Conservation (phyloP, 2,113 vertebrate species). For the Callocephalon fimbriatum region DNA sequence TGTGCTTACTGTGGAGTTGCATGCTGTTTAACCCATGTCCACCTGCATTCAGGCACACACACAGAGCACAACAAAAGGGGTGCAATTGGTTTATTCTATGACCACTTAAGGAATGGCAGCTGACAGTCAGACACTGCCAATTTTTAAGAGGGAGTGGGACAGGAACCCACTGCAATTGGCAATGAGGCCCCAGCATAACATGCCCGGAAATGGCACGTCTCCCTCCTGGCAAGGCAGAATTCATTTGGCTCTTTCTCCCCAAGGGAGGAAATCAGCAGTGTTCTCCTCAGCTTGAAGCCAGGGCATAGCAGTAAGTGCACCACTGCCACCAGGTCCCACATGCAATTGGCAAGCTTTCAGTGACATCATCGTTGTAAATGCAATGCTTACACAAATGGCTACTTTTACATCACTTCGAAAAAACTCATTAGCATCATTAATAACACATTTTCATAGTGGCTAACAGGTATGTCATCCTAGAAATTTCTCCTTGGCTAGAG, state of each 20-base stretch:
- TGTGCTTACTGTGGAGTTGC: background rate
- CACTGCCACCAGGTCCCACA: background rate
- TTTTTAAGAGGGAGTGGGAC: constrained; percentile 51
- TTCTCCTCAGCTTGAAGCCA: background rate
- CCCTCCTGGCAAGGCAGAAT: constrained; percentile 7
- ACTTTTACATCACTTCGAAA: constrained; percentile 61
- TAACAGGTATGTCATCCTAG: constrained; percentile 1
- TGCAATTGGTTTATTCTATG: constrained; percentile 29
- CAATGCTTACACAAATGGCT: background rate
- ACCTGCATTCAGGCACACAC: constrained; percentile 42
- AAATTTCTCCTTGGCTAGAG: constrained; percentile 23
- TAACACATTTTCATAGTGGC: constrained; percentile 47
- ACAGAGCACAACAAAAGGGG: background rate
- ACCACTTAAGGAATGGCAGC: constrained; percentile 71
- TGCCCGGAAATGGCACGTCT: constrained; percentile 34
- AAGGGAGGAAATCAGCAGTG: background rate
- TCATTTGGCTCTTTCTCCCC: constrained; percentile 12
- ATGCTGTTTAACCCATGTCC: constrained; percentile 16
- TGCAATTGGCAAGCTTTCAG: background rate
- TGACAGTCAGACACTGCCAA: constrained; percentile 64
- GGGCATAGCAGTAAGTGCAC: background rate
- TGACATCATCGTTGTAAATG: constrained; percentile 67
- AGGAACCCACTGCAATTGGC: constrained; percentile 35
- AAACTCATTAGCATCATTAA: constrained; percentile 60
- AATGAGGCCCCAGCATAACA: background rate